Evolutionary conservation across 2,113 vertebrate genomes (phyloP), one percentile per base, ranked within the genome.

Genomic region (Anseranas semipalmata): DNA sequence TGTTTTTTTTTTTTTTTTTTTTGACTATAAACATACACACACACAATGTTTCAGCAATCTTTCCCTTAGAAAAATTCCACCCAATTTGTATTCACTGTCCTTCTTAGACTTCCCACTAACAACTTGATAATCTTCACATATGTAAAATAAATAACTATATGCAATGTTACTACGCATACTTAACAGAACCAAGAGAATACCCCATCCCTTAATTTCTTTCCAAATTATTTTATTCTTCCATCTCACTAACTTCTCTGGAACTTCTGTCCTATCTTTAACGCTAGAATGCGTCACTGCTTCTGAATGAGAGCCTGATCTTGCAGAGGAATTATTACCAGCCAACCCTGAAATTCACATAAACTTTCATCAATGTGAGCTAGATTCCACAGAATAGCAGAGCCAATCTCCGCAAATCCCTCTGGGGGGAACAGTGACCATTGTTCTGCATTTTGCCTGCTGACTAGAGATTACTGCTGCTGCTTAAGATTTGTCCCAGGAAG

Each of bases 11-110:
- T n/a, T n/a, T n/a, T n/a, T n/a, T n/a, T n/a, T n/a, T n/a, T 94
- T 92, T 75, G 81, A 68, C 73, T 55, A 90, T 91, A 92, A 95
- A 95, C 88, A 90, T 86, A 83, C 60, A 94, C 71, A 58, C 74
- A 53, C 35, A 58, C 19, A 73, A 52, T 3, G 8, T 45, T 92
- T 72, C 56, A 85, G 60, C 73, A 85, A 78, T 62, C 70, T 58
- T 90, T 68, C 66, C 92, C 73, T 95, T 18, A 73, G 35, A 90
- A 95, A 94, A 92, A 63, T 43, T 62, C 43, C 33, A 75, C 7
- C 28, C 33, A 8, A 90, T 14, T 21, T 41, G 24, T 59, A 52
- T 59, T 68, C 65, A 37, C 24, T 17, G 35, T 53, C 66, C 50
- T 93, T 37, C 73, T 62, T 35, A 92, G 21, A 63, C 35, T 78